Conservation (phyloP, 2,888 invertebrate genomes). For the Uloborus plumipes region DNA sequence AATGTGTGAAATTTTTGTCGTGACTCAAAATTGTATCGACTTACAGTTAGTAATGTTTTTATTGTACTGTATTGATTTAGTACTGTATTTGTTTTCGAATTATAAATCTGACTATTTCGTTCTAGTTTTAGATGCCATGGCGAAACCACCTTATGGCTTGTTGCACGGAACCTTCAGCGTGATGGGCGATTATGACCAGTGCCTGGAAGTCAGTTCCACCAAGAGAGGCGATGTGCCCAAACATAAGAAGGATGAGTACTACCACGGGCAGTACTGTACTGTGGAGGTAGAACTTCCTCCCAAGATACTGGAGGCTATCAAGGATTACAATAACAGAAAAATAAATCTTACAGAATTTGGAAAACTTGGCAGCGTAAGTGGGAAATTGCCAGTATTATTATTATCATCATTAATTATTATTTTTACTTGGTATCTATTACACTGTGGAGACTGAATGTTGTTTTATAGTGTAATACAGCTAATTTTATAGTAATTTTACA, state of each 20-base stretch:
- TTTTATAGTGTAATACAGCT: no score
- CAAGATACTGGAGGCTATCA: conserved; percentile 11
- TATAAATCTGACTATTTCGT: neutral
- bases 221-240: conserved; percentile 37
- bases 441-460: no score
- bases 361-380: conserved; percentile 38
- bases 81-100: no score
- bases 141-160: conserved; percentile 45
- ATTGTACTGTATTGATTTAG: no score
- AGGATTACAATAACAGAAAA: conserved; percentile 10
- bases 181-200: conserved; percentile 60
- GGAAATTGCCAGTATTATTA: neutral
- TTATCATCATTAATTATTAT: no score
- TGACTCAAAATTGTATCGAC: no score
- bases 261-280: conserved; percentile 53
- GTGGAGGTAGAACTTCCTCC: conserved; percentile 37
- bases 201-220: conserved; percentile 27
- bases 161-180: conserved; percentile 34
- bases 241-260: conserved; percentile 23
- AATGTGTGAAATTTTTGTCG: no score
- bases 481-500: no score
- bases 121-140: conserved; percentile 48
- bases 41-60: no score
- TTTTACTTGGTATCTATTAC: no score
- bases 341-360: conserved; percentile 43